Evolutionary conservation across 2,888 invertebrate species (phyloP), one percentile per base, ranked within the genome.

Genomic region (Caenorhabditis sp.): DNA sequence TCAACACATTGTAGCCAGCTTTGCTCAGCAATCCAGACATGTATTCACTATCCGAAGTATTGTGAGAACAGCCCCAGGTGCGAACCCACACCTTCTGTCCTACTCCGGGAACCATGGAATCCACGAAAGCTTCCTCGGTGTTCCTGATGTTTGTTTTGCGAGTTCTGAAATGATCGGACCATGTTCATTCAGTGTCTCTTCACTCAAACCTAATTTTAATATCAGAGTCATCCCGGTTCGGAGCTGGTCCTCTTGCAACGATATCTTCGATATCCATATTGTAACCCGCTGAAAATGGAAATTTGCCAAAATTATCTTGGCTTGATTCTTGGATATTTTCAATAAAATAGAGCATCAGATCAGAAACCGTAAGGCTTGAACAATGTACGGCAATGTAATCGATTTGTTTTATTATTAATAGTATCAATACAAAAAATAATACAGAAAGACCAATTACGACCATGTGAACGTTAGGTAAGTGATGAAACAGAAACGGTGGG

Each of bases 1-100:
- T 95, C 92, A 90, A 62, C 81, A 91, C 70, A 32, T 69, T 76
- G 67, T 89, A 91, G 8, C 91, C 91, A 18, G 88, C 87, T 72
- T 85, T 94, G 0, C 96, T 95, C 74, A 99, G 93, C 88, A 97
- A 95, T 0, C 98, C 98, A 0, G 97, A 97, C 98, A 99, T 99
- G 92, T 99, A 99, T 93, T 99, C 98, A 0, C 96, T 96, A 92
- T 99, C 98, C 0, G 97, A 97, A 92, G 95, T 97, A 92, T 99
- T 99, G 93, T 99, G 98, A 15, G 83, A 82, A 61, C 89, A 89
- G 13, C 89, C 89, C 89, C 89, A 89, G 1, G 89, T 89, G 15
- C 84, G 80, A 0, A 89, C 82, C 78, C 82, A 88, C 9, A 89
- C 87, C 15, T 80, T 80, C 35, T 80, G 77, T 0, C 72, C 78